Evolutionary conservation across 2,888 invertebrate species (phyloP), one percentile per base, ranked within the genome.

Genomic region (Sminthurides aquaticus): DNA sequence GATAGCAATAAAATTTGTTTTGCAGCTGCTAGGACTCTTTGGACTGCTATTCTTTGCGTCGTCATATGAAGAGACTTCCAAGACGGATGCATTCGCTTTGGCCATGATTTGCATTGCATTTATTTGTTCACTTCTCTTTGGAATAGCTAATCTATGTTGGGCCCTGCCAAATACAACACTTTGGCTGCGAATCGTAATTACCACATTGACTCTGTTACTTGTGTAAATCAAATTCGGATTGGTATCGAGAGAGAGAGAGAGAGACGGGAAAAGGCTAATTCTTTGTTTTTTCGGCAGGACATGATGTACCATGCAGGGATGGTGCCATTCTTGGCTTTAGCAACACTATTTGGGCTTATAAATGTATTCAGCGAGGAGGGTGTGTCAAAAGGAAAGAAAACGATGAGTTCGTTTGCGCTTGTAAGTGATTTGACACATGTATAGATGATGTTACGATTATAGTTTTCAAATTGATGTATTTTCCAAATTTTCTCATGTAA

Each of bases 121-220:
- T 11, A 55, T 61, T 18, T 25, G 54, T 11, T 61, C 61, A 2
- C 2, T 55, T 3, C 1, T 54, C 2, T 54, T 61, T 15, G 29
- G 54, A n/a, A 20, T 55, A 2, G 55, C 55, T 1, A 61, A 24
- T 20, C 15, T 55, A 2, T n/a, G 29, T 3, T 22, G 29, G 3
- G 20, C 55, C 5, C 15, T 60, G 1, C 60, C 60, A 2, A 20
- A 27, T 2, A 61, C 55, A 3, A 43, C 27, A 29, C 1, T 61
- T 2, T 55, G 61, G 61, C 20, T n/a, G 11, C 28, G 54, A 34
- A 29, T 61, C 26, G 54, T 60, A 22, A n/a, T n/a, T n/a, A n/a
- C n/a, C n/a, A n/a, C n/a, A n/a, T n/a, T n/a, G n/a, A n/a, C n/a
- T n/a, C n/a, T n/a, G n/a, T n/a, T n/a, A n/a, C n/a, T n/a, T n/a